Percentiles rank a stretch among this genome's conserved stretches.
Conservation (phyloP, 2,888 invertebrate species). For the Leucozona laternaria region DNA sequence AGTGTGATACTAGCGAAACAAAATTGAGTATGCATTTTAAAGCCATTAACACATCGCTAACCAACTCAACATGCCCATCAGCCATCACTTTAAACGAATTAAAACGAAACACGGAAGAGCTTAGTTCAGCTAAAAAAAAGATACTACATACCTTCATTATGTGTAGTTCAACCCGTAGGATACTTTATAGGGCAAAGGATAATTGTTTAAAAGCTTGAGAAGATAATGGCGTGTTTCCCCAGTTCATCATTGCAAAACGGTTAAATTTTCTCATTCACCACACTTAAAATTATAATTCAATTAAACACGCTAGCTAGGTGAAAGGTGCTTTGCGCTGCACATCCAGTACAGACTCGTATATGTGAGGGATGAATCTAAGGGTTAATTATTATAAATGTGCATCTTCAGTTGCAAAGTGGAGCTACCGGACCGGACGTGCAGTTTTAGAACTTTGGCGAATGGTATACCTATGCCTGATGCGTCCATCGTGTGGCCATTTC, state of each 20-base stretch:
- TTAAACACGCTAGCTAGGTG: conserved; percentile 43
- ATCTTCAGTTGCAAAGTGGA: not conserved
- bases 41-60: not conserved
- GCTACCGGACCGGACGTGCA: not conserved
- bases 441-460: not conserved
- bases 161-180: not conserved
- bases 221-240: conserved; percentile 30
- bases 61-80: too few relatives aligned
- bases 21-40: not conserved
- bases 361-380: not conserved
- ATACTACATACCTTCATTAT: not conserved
- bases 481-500: not conserved
- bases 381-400: not conserved
- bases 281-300: conserved; percentile 61
- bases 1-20: not conserved
- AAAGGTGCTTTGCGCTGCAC: not conserved
- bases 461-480: not conserved
- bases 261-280: conserved; percentile 51
- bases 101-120: not conserved
- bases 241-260: conserved; percentile 28
- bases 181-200: not conserved
- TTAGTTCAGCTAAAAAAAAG: not conserved
- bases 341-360: not conserved
- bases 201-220: conserved; percentile 9
- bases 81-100: not conserved